A percentile compares a stretch with the other conserved stretches of the same genome.
These are phyloP conservation scores for Dinomys branickii DNA, from an alignment of 2,113 vertebrate species.

Conservation along the genomic window DNA sequence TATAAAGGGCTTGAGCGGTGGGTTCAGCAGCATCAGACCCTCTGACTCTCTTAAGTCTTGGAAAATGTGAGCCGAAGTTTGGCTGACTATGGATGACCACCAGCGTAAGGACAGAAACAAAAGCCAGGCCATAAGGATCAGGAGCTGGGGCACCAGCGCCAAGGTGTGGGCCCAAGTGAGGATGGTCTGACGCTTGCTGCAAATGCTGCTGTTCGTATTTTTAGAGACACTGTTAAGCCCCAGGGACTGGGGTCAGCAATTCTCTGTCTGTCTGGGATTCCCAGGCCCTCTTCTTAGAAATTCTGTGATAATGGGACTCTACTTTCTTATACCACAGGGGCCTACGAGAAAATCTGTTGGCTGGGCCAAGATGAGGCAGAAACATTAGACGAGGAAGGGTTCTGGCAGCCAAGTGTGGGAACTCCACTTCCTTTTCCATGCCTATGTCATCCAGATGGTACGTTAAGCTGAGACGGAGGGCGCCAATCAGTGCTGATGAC, in stretches of 20 bases:
- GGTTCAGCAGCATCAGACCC: background rate
- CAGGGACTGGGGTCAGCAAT: background rate
- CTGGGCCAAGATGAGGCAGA: background rate
- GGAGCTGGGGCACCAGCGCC: background rate
- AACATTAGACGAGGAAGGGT: background rate
- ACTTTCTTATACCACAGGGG: background rate
- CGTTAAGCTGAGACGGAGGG: background rate
- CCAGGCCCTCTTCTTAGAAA: background rate
- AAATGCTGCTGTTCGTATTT: background rate
- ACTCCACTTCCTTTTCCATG: rapidly evolving
- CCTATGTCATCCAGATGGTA: background rate
- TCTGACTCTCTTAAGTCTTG: background rate
- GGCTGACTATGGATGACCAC: background rate
- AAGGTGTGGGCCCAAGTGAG: conserved; percentile 5
- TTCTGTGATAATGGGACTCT: background rate
- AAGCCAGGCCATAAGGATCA: background rate
- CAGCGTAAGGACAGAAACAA: background rate
- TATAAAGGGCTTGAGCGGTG: background rate
- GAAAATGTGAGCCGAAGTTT: background rate
- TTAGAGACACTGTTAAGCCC: conserved; percentile 40
- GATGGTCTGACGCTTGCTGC: background rate
- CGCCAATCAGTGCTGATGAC: background rate
- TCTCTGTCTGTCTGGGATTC: background rate
- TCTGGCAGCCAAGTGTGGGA: background rate
- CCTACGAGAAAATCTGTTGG: background rate